phyloP scores from a whole-genome alignment of 1,140 invertebrate species.

The Euwallacea similis region DNA sequence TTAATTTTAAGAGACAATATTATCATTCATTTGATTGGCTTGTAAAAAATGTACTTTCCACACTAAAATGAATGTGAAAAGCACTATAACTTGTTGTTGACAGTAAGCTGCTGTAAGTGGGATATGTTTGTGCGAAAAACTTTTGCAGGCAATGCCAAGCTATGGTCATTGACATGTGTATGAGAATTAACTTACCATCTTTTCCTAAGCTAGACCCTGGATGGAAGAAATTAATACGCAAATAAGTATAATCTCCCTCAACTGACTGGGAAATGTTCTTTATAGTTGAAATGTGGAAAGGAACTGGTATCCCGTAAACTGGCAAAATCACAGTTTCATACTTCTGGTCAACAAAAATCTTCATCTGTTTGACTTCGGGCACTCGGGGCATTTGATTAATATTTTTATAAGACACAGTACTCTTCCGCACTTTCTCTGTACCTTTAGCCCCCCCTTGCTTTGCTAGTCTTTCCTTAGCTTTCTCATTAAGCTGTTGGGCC shows the following conservation, averaged over 20 bases:
- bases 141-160: neutral
- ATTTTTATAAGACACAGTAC: constrained; percentile 93
- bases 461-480: constrained; percentile 87
- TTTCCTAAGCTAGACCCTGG: constrained; percentile 94
- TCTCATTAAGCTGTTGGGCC: constrained; percentile 86
- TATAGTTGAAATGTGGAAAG: constrained; percentile 98
- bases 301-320: constrained; percentile 92
- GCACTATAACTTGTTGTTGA: neutral
- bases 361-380: constrained; percentile 84
- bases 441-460: constrained; percentile 84
- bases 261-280: constrained; percentile 99
- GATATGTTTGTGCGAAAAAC: neutral
- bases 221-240: constrained; percentile 98
- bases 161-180: neutral
- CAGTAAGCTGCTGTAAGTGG: neutral
- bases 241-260: constrained; percentile 98
- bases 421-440: constrained; percentile 90
- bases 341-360: constrained; percentile 96
- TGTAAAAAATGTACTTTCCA: too few species aligned
- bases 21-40: too few species aligned
- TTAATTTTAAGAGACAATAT: too few species aligned
- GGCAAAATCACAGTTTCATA: constrained; percentile 98
- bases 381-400: constrained; percentile 91
- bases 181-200: constrained; percentile 62
- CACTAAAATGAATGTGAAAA: neutral